phyloP scores from a whole-genome alignment of 2,113 vertebrate genomes.

The Climacteris rufus region DNA sequence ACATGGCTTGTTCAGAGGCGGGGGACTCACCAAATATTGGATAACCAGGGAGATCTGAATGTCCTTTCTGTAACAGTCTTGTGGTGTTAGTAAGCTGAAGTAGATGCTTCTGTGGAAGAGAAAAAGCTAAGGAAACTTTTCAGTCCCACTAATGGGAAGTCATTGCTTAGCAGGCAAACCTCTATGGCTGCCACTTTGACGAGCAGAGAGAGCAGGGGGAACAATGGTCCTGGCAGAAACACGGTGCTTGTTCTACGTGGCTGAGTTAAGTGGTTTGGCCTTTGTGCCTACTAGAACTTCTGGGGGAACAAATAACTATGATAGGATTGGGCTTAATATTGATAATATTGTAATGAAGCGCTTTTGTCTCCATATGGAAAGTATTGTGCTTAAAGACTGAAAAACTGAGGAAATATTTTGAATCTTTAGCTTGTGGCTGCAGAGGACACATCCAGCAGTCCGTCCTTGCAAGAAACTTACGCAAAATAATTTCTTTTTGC shows the following conservation, averaged over 20 bases:
- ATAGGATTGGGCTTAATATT: neutral
- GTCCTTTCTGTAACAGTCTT: neutral
- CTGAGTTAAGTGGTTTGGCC: neutral
- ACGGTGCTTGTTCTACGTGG: rapidly evolving
- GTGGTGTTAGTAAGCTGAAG: neutral
- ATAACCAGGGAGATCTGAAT: neutral
- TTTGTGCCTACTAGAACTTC: neutral
- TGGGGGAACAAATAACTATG: neutral
- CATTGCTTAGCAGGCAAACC: neutral
- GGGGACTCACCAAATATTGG: neutral
- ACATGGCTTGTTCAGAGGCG: neutral
- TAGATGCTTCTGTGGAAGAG: neutral
- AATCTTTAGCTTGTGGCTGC: neutral
- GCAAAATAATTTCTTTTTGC: neutral
- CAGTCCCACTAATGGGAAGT: neutral
- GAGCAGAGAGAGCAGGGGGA: neutral
- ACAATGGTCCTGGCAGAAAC: neutral
- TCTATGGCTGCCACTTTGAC: neutral
- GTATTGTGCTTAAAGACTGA: neutral
- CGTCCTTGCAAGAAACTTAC: rapidly evolving
- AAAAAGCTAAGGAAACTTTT: neutral
- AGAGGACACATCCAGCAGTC: neutral
- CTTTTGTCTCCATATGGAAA: neutral
- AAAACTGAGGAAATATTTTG: neutral
- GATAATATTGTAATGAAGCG: neutral